Base-by-base conservation (phyloP, 2,888 invertebrate genomes). In the Cataglyphis rosenhaueri region DNA sequence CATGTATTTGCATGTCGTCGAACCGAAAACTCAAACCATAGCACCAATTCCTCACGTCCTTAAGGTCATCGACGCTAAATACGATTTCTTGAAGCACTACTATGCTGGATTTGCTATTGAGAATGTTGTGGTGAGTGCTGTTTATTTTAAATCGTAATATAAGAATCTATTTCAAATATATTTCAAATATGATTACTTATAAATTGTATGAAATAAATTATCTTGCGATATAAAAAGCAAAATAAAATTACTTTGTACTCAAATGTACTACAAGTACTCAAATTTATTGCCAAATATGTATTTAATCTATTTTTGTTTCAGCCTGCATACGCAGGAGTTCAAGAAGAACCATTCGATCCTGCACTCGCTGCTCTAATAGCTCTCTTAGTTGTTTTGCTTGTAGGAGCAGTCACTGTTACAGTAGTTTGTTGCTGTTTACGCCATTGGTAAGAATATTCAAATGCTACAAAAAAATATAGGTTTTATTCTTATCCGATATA, bases 371-470 rank as follows among this genome's bases (percentile, higher is more conserved):
- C 98, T 0, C 94, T 98, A 35, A 98, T 98, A 88, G 98, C 98
- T 0, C 95, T 98, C 0, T 95, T 98, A 15, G 97, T 98, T 74
- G 98, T 98, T 6, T 95, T 98, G 0, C 96, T 98, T 91, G 97
- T 98, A 32, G 98, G 98, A 6, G 97, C 98, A 66, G 97, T 98
- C 78, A 98, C 98, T 0, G 98, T 98, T 89, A 96, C 97, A 81
- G 97, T 98, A 10, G 97, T 98, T 6, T 98, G 98, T 94, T 98
- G 98, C 89, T 98, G 98, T 92, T 95, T 98, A 21, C 97, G 97
- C 91, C 97, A 98, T 92, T 98, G 98, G 97, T 97, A 93, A 92
- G 92, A 92, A 35, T 65, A 62, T 9, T 32, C 44, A 21, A 25
- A 66, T 10, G n/a, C 44, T 71, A 18, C 5, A n/a, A 35, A 52